Evolutionary conservation across 2,888 invertebrate species (phyloP), one percentile per base, ranked within the genome.

Genomic region (Petrolisthes cinctipes): DNA sequence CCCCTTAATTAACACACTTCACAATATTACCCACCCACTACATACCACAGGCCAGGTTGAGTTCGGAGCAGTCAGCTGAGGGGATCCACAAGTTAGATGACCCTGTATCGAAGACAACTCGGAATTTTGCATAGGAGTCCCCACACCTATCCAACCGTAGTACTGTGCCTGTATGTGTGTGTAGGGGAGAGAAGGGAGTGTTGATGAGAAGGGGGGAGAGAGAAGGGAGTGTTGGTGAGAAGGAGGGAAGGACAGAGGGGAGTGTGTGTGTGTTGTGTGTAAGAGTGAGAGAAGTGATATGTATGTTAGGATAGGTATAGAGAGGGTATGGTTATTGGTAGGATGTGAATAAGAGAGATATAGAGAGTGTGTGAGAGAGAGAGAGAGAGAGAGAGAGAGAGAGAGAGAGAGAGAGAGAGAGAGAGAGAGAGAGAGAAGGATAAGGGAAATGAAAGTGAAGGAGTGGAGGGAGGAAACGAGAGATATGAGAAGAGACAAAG

Each of bases 41-140:
- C 71, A n/a, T n/a, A 71, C 71, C n/a, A 71, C 71, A 71, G 20
- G 71, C 94, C 86, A 94, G 92, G 91, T 94, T 93, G 66, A 93
- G 92, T 89, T 93, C 91, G 57, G 93, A 92, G 91, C 94, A 94
- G 91, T 94, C 93, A 91, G 93, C 93, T 54, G 94, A 94, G 14
- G 94, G 94, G 20, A 94, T 93, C 94, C 94, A 94, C 66, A 94
- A 92, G 91, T 94, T 94, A 20, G 94, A 93, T 4, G 94, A 94
- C 6, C 94, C 94, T 23, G 94, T 94, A 91, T 94, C 94, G 92
- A 94, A 94, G 1, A 37, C 37, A 56, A 94, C 94, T 71, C 93
- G 93, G 92, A 94, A 94, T 91, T 91, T 91, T 94, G 94, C n/a
- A 92, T 91, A 6, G 94, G 94, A n/a, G 93, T 93, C 81, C 94